Conservation (phyloP, 2,888 invertebrate genomes). For the Ophonus ardosiacus region DNA sequence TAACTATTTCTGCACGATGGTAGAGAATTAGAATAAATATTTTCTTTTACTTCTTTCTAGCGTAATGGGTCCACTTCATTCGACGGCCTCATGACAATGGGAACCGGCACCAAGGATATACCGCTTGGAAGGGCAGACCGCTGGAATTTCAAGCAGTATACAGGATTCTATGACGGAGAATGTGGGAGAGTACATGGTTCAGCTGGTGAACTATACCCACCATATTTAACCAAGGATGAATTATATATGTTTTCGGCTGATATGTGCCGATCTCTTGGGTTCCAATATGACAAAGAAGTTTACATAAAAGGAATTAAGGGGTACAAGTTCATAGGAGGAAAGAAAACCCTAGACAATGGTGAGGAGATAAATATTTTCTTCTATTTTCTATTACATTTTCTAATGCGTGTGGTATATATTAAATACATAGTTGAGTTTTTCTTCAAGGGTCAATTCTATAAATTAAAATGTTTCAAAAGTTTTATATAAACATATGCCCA, state of each 20-base stretch:
- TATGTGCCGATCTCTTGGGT: slow-evolving; percentile 83
- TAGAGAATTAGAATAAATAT: not conserved
- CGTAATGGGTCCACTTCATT: slow-evolving; percentile 86
- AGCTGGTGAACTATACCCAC: slow-evolving; percentile 89
- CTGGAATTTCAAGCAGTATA: slow-evolving; percentile 84
- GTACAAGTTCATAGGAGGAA: slow-evolving; percentile 83
- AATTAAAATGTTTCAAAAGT: too few species aligned
- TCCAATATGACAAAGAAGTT: slow-evolving; percentile 81
- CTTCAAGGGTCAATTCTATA: too few species aligned
- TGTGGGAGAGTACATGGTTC: slow-evolving; percentile 84
- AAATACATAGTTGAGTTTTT: too few species aligned
- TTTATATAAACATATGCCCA: too few species aligned
- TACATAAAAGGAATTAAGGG: slow-evolving; percentile 80
- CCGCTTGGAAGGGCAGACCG: slow-evolving; percentile 83
- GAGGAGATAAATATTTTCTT: slow-evolving; percentile 63
- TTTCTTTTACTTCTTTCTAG: slow-evolving; percentile 73
- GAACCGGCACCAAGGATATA: slow-evolving; percentile 82
- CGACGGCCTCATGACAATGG: slow-evolving; percentile 88
- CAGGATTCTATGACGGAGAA: slow-evolving; percentile 76
- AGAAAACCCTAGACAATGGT: slow-evolving; percentile 84
- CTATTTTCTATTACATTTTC: not conserved
- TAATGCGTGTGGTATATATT: too few species aligned
- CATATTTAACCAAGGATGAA: slow-evolving; percentile 79
- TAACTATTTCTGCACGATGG: not conserved
- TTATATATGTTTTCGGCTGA: slow-evolving; percentile 86